Evolutionary conservation across 2,888 invertebrate genomes (phyloP).

Genomic region (Ornithoptera priamus): DNA sequence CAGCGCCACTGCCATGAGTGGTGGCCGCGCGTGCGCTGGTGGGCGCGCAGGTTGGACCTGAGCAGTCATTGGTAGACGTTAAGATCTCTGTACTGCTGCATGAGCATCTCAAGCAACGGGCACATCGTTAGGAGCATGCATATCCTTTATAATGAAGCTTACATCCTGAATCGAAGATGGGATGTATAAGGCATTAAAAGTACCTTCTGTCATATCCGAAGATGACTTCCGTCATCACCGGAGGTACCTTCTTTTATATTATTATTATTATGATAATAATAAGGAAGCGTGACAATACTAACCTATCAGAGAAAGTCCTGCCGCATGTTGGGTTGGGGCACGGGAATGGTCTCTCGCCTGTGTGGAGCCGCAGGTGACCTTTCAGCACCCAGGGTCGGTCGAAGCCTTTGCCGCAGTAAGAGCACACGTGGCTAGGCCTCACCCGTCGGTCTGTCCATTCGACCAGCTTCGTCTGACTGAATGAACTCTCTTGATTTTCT

Average conservation of each 20-base stretch:
- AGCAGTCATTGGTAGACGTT: neutral
- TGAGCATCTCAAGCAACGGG: too few species aligned
- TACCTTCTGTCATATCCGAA: too few species aligned
- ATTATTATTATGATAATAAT: too few species aligned
- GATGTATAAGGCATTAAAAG: too few species aligned
- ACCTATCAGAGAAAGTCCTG: slow-evolving; percentile 85
- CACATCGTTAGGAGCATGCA: too few species aligned
- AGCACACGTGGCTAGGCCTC: slow-evolving; percentile 74
- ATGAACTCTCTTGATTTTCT: neutral
- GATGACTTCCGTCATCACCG: too few species aligned
- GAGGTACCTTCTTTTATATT: too few species aligned
- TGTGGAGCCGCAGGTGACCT: slow-evolving; percentile 84
- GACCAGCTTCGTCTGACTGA: slow-evolving; percentile 16
- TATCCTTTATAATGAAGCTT: too few species aligned
- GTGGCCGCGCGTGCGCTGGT: slow-evolving; percentile 85
- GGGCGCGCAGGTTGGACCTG: slow-evolving; percentile 85
- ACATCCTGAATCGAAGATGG: too few species aligned
- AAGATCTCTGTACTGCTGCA: too few species aligned
- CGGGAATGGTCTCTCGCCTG: slow-evolving; percentile 85
- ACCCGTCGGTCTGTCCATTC: slow-evolving; percentile 40
- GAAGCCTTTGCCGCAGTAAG: slow-evolving; percentile 83
- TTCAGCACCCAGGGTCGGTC: slow-evolving; percentile 86
- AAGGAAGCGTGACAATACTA: neutral
- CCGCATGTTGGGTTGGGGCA: slow-evolving; percentile 82
- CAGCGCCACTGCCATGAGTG: slow-evolving; percentile 85